Evolutionary conservation across 1,140 invertebrate genomes (phyloP).

Genomic region (Aleiodes sp.): DNA sequence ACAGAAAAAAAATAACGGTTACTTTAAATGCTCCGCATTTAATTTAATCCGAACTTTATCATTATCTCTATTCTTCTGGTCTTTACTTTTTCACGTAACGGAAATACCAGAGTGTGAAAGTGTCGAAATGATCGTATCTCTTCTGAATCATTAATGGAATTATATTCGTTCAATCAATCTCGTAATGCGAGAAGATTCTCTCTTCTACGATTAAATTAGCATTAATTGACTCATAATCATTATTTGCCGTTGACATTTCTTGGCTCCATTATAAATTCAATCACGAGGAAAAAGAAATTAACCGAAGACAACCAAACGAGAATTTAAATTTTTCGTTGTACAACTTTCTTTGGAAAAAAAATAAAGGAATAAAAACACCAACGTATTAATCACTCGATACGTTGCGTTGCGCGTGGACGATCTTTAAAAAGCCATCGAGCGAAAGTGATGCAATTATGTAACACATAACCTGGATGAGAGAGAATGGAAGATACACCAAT

Average conservation of each 20-base stretch:
- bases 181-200: no score
- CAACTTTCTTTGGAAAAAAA: slow-evolving; percentile 3
- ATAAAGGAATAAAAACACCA: no score
- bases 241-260: background rate
- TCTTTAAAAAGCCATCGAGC: slow-evolving; percentile 14
- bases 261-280: background rate
- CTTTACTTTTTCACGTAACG: background rate
- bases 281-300: background rate
- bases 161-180: no score
- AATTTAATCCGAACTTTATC: background rate
- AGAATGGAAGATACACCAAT: background rate
- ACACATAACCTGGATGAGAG: slow-evolving; percentile 24
- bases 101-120: no score
- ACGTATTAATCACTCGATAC: background rate
- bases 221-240: background rate
- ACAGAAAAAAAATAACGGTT: slow-evolving; percentile 7
- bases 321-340: background rate
- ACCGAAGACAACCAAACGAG: background rate
- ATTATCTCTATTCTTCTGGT: background rate
- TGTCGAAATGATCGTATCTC: no score
- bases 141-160: no score
- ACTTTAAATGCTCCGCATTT: background rate
- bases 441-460: slow-evolving; percentile 29
- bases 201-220: no score
- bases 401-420: slow-evolving; percentile 10